Evolutionary conservation across 2,113 vertebrate species (phyloP), one percentile per base, ranked within the genome.

Genomic region (Cacatua alba): DNA sequence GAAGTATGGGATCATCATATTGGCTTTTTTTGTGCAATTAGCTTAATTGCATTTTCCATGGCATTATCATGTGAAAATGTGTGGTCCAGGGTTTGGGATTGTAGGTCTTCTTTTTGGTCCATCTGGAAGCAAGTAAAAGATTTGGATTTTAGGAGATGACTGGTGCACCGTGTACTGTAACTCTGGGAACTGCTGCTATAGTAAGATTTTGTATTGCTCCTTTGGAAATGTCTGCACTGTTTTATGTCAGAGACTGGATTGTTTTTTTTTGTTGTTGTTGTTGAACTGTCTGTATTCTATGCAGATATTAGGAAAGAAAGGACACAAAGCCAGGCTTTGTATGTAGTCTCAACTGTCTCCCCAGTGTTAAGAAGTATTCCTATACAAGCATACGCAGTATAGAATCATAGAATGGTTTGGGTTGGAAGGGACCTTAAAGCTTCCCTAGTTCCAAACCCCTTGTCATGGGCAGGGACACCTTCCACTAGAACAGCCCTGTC

Each of bases 141-240:
- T 82, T 41, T 59, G 41, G 53, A 44, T 95, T 85, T 90, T 80
- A 68, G 77, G 87, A 46, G 31, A 37, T 77, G 11, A 15, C 41
- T 79, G 78, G 37, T 77, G 53, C 70, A 57, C 29, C 0, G 0
- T 70, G 84, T 85, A 26, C 82, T 17, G 11, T 77, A 69, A 49
- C 75, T 67, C 37, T 82, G 79, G 64, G 85, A 95, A 46, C 53
- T 86, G 68, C 85, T 88, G 46, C 79, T 91, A 20, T 83, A 91
- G 62, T 82, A 87, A 71, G 35, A 70, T 67, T 90, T 92, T 86
- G 49, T 90, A 29, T 90, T 79, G 41, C 35, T 94, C 31, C 84
- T 95, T 90, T 82, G 79, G 82, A 94, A 96, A 43, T 76, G 71
- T 77, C 84, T 88, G 49, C 75, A 86, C 86, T 25, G 29, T 82